Evolutionary conservation across 2,797 vertebrate species (phyloP).

Genomic region (Enteromius trimaculatus): DNA sequence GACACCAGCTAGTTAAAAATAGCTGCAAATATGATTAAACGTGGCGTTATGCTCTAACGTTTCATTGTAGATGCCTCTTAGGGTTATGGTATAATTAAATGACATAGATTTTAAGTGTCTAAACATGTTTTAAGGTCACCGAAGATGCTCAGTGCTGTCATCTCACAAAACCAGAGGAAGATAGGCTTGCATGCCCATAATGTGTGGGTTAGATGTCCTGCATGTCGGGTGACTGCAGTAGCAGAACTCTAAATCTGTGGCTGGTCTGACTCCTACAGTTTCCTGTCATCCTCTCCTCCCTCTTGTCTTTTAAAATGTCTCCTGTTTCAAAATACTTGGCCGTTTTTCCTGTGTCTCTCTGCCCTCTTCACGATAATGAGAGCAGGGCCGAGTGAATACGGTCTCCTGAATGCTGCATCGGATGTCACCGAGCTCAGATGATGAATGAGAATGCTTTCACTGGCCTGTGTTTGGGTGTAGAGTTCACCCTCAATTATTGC

Average conservation of each 20-base stretch:
- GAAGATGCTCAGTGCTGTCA: not conserved
- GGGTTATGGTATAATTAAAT: slow-evolving; percentile 15
- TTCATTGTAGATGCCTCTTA: not conserved
- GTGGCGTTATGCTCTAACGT: not conserved
- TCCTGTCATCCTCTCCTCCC: slow-evolving; percentile 37
- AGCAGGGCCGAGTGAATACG: slow-evolving; percentile 3
- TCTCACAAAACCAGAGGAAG: not conserved
- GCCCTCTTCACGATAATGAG: slow-evolving; percentile 8
- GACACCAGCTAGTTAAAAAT: not conserved
- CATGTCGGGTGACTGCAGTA: slow-evolving; percentile 29
- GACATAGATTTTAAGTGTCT: not conserved
- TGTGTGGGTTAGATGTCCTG: not conserved
- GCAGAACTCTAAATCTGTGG: slow-evolving; percentile 31
- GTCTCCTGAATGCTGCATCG: slow-evolving; percentile 33
- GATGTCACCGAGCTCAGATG: slow-evolving; percentile 46
- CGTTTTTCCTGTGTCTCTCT: slow-evolving; percentile 15
- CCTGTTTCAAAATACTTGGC: slow-evolving; percentile 45
- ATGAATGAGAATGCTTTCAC: slow-evolving; percentile 51
- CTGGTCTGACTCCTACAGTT: slow-evolving; percentile 31
- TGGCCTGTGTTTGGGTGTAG: slow-evolving; percentile 34
- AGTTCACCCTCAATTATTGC: slow-evolving; percentile 49
- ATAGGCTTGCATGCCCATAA: not conserved
- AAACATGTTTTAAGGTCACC: not conserved
- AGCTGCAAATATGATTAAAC: not conserved
- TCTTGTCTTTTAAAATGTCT: slow-evolving; percentile 35